Conservation (phyloP, 2,113 vertebrate genomes). For the Bettongia penicillata region DNA sequence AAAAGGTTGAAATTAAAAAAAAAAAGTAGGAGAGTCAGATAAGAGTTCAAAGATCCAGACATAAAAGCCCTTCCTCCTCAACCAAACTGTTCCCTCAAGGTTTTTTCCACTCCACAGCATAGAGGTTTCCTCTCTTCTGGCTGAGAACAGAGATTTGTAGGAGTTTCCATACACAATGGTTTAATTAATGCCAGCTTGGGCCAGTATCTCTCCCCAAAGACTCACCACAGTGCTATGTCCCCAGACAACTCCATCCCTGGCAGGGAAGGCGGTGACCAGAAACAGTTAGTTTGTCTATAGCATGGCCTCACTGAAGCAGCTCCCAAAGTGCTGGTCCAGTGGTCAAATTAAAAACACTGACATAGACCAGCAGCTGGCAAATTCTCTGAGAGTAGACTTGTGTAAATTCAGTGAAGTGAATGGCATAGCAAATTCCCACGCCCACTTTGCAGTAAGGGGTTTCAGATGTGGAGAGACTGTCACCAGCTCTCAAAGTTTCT, state of each 20-base stretch:
- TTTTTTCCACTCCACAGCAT: conserved; percentile 83
- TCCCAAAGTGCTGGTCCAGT: conserved; percentile 99
- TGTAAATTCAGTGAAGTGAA: conserved; percentile 96
- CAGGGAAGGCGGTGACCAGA: conserved; percentile 93
- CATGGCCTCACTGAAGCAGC: conserved; percentile 93
- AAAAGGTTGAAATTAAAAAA: conserved; percentile 7
- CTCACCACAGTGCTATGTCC: conserved; percentile 95
- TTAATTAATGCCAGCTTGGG: conserved; percentile 91
- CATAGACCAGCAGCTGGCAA: conserved; percentile 96
- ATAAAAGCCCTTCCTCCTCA: background rate
- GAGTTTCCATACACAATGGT: conserved; percentile 90
- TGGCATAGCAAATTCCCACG: conserved; percentile 97
- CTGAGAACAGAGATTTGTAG: conserved; percentile 93
- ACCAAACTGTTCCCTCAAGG: conserved; percentile 51
- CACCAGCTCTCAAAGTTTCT: conserved; percentile 92
- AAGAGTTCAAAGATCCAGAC: background rate
- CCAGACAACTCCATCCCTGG: conserved; percentile 95
- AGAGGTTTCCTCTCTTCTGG: conserved; percentile 93
- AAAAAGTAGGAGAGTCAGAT: background rate
- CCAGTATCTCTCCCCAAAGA: conserved; percentile 97
- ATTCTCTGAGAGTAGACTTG: conserved; percentile 94
- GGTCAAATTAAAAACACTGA: conserved; percentile 97
- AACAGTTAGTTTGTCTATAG: conserved; percentile 97
- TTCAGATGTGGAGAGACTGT: conserved; percentile 91
- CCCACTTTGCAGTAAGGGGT: conserved; percentile 96